Percentiles rank a stretch among this genome's conserved stretches.
These are phyloP conservation scores for Potamilus streckersoni DNA, from an alignment of 1,140 invertebrate species.

Conservation along the genomic window DNA sequence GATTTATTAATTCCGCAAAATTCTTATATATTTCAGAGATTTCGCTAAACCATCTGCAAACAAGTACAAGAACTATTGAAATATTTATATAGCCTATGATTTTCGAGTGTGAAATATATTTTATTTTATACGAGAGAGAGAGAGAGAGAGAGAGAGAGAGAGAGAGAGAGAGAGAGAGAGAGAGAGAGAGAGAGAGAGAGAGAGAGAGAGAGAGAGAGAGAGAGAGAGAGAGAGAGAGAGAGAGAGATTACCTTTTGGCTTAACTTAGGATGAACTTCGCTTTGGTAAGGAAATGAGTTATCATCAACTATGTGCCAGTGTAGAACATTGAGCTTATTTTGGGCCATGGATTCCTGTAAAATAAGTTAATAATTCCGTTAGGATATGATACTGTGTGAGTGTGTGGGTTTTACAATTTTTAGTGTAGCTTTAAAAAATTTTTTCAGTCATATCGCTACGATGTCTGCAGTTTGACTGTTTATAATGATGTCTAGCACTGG, in stretches of 20 bases:
- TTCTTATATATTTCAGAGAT: neutral
- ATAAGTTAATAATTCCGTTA: neutral
- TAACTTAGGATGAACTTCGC: constrained; percentile 69
- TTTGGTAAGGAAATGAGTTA: constrained; percentile 73
- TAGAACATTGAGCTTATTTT: constrained; percentile 68
- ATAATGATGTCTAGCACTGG: too few relatives aligned
- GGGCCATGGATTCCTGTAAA: constrained; percentile 53
- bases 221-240: too few relatives aligned
- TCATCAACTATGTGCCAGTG: constrained; percentile 76
- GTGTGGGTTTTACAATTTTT: neutral
- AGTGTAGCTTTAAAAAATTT: neutral
- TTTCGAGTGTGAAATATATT: too few relatives aligned
- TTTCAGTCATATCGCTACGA: neutral
- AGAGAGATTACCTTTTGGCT: constrained; percentile 45
- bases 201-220: too few relatives aligned
- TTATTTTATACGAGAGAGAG: too few relatives aligned
- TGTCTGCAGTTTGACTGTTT: too few relatives aligned
- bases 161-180: too few relatives aligned
- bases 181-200: too few relatives aligned
- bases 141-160: too few relatives aligned
- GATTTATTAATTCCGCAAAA: neutral
- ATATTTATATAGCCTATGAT: too few relatives aligned
- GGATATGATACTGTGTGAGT: neutral
- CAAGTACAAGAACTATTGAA: too few relatives aligned
- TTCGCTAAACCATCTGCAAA: neutral